A percentile compares a stretch with the other conserved stretches of the same genome.
Conservation (phyloP, 2,113 vertebrate genomes). For the Tautogolabrus adspersus region DNA sequence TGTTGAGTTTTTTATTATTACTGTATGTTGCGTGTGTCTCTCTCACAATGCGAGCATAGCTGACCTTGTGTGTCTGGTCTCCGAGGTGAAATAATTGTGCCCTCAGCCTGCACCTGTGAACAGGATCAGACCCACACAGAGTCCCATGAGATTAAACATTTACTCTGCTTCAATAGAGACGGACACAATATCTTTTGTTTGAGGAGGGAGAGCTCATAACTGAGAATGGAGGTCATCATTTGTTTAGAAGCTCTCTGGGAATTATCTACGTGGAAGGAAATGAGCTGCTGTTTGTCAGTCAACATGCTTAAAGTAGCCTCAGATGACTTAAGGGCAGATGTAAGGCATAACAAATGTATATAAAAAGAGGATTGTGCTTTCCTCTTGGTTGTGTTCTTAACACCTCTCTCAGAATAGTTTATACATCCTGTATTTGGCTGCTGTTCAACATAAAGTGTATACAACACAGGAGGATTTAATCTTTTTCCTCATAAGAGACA, state of each 20-base stretch:
- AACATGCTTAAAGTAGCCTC: constrained; percentile 12
- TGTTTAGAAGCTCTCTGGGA: constrained; percentile 39
- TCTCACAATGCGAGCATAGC: constrained; percentile 48
- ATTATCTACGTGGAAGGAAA: constrained; percentile 38
- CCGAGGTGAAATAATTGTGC: constrained; percentile 64
- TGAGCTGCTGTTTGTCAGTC: constrained; percentile 53
- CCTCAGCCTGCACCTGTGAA: constrained; percentile 44
- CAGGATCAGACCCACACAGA: neutral
- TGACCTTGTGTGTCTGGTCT: constrained; percentile 67
- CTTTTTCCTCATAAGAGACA: neutral
- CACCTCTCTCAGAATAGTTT: neutral
- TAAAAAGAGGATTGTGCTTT: neutral
- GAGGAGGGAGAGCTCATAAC: constrained; percentile 53
- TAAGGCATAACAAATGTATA: neutral
- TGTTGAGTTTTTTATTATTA: neutral
- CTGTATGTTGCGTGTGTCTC: constrained; percentile 5
- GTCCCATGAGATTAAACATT: constrained; percentile 64
- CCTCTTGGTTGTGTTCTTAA: neutral
- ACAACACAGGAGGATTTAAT: constrained; percentile 1
- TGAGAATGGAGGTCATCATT: constrained; percentile 50
- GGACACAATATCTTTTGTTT: constrained; percentile 63
- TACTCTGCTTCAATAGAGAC: constrained; percentile 45
- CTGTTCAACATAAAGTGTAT: neutral
- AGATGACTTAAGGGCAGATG: constrained; percentile 6
- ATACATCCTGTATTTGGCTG: constrained; percentile 9